Evolutionary conservation across 2,888 invertebrate species (phyloP).

Genomic region (Dusona sp.): DNA sequence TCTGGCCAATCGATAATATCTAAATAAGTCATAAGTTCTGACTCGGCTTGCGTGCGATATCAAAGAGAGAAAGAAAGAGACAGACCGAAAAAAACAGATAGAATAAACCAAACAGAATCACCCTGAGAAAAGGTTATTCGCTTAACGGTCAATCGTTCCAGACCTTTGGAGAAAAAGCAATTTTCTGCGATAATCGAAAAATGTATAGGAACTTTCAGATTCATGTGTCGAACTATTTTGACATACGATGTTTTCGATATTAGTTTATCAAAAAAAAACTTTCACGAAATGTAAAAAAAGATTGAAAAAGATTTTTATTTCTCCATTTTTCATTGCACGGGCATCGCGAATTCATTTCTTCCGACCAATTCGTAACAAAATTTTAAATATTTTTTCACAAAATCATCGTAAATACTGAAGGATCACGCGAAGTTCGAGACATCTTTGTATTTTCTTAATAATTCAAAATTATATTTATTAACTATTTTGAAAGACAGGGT

Average conservation of each 20-base stretch:
- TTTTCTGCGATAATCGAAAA: constrained; percentile 16
- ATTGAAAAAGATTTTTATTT: too few relatives aligned
- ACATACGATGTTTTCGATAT: background rate
- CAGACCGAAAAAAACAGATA: constrained; percentile 15
- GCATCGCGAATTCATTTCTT: too few relatives aligned
- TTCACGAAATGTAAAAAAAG: background rate
- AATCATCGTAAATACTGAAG: background rate
- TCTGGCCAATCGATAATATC: constrained; percentile 75
- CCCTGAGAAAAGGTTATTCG: constrained; percentile 27
- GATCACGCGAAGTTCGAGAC: background rate
- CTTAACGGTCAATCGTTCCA: constrained; percentile 48
- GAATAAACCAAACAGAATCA: constrained; percentile 10
- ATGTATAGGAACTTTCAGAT: background rate
- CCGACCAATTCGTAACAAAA: background rate
- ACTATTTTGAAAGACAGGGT: background rate
- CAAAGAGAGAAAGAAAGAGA: constrained; percentile 4
- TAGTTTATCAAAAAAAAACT: background rate
- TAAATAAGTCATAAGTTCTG: constrained; percentile 75
- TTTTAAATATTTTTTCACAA: background rate
- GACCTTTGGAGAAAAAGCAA: constrained; percentile 39
- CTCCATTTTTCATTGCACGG: too few relatives aligned
- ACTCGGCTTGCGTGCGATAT: constrained; percentile 72
- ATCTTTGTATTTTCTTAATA: background rate
- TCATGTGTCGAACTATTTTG: background rate
- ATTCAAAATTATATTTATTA: background rate